phyloP scores from a whole-genome alignment of 2,888 invertebrate species.

The Nasonia oneida region DNA sequence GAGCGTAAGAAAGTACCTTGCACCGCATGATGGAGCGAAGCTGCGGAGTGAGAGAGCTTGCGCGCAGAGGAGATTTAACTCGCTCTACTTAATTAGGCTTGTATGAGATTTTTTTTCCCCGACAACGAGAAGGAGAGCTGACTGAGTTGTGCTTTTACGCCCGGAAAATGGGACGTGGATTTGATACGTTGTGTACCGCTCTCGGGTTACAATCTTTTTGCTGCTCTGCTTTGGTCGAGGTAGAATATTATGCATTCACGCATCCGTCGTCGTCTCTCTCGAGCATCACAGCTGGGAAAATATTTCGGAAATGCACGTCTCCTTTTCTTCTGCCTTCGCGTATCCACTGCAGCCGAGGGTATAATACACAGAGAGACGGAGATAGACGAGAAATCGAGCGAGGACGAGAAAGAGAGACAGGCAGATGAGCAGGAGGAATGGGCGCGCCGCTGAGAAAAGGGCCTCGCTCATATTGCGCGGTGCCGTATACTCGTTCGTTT shows the following conservation, averaged over 20 bases:
- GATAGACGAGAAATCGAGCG: background rate
- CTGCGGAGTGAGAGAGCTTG: background rate
- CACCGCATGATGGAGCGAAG: background rate
- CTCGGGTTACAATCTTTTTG: background rate
- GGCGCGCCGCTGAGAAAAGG: slow-evolving; percentile 37
- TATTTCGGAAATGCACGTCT: slow-evolving; percentile 70
- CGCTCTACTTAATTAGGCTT: background rate
- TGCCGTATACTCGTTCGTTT: slow-evolving; percentile 21
- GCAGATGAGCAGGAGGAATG: slow-evolving; percentile 15
- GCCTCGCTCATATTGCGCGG: slow-evolving; percentile 54
- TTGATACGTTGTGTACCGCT: background rate
- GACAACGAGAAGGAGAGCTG: background rate
- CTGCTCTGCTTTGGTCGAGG: background rate
- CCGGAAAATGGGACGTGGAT: background rate
- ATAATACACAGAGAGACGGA: background rate
- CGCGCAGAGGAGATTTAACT: background rate
- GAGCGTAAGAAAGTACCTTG: slow-evolving; percentile 1
- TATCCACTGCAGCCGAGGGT: background rate
- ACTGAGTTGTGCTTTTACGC: background rate
- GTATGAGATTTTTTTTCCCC: background rate
- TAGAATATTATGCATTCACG: background rate
- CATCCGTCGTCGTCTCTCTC: background rate
- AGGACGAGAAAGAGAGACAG: background rate
- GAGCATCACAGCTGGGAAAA: slow-evolving; percentile 56
- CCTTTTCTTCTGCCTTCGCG: slow-evolving; percentile 57